A percentile compares a stretch with the other conserved stretches of the same genome.
These are phyloP conservation scores for Lucilia sericata DNA, from an alignment of 1,140 invertebrate species.

Conservation along the genomic window DNA sequence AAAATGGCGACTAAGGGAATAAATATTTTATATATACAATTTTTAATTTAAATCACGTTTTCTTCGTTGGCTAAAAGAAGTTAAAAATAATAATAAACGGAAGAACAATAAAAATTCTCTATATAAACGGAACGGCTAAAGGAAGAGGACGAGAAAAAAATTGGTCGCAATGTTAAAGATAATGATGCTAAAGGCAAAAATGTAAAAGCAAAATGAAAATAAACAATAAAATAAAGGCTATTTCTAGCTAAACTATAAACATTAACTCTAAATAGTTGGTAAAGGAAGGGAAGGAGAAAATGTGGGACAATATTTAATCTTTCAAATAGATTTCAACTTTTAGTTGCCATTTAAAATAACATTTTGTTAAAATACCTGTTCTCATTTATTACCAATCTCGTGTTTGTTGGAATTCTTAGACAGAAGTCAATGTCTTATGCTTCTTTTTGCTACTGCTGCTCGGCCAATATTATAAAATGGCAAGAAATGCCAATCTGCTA, in stretches of 20 bases:
- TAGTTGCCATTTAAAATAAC: background rate
- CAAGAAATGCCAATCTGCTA: conserved; percentile 46
- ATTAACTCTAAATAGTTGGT: background rate
- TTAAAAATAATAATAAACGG: background rate
- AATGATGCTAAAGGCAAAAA: background rate
- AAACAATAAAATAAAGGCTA: background rate
- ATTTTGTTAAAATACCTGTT: background rate
- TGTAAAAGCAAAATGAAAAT: background rate
- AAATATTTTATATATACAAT: background rate
- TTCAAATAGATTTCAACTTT: background rate
- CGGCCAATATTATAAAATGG: conserved; percentile 31
- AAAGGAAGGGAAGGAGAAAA: no score
- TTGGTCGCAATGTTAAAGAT: background rate
- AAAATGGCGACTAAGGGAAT: background rate
- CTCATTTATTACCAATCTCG: background rate
- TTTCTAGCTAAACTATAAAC: background rate
- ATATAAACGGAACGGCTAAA: background rate
- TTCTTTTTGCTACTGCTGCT: background rate
- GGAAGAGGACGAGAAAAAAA: background rate
- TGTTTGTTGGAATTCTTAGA: background rate
- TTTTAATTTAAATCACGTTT: conserved; percentile 18
- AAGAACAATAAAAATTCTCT: conserved; percentile 15
- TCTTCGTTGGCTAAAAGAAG: conserved; percentile 15
- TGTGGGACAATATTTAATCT: background rate
- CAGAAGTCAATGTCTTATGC: conserved; percentile 3